phyloP scores from a whole-genome alignment of 1,140 invertebrate species.

The Drosophila sp. region DNA sequence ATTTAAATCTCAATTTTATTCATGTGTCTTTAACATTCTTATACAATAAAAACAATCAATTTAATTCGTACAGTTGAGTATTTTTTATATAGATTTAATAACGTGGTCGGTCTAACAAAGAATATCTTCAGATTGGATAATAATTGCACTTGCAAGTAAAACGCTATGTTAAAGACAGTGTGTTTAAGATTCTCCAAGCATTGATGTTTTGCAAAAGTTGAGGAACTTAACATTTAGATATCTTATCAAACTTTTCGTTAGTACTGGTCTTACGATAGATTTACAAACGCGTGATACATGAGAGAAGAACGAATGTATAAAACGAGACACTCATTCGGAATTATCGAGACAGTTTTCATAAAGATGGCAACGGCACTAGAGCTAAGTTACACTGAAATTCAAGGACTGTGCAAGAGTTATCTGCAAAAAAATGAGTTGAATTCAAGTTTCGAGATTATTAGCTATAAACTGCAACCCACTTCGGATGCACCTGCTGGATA shows the following conservation, averaged over 20 bases:
- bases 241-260: slow-evolving; percentile 49
- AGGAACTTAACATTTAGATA: neutral
- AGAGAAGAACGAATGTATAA: slow-evolving; percentile 54
- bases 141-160: no score
- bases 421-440: slow-evolving; percentile 74
- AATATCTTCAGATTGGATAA: no score
- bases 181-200: neutral
- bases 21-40: no score
- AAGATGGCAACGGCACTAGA: slow-evolving; percentile 85
- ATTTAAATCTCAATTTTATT: no score
- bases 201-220: no score
- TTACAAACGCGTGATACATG: neutral
- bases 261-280: slow-evolving; percentile 25
- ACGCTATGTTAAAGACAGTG: slow-evolving; percentile 10
- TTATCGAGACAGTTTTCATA: slow-evolving; percentile 42
- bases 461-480: slow-evolving; percentile 59
- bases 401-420: slow-evolving; percentile 84
- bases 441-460: slow-evolving; percentile 63
- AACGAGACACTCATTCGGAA: neutral
- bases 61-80: no score
- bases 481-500: slow-evolving; percentile 85
- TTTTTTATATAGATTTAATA: no score
- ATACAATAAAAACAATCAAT: no score
- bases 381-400: slow-evolving; percentile 84
- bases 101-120: no score